A percentile compares a stretch with the other conserved stretches of the same genome.
phyloP scores from a whole-genome alignment of 2,888 invertebrate species.

The Panorpa germanica region DNA sequence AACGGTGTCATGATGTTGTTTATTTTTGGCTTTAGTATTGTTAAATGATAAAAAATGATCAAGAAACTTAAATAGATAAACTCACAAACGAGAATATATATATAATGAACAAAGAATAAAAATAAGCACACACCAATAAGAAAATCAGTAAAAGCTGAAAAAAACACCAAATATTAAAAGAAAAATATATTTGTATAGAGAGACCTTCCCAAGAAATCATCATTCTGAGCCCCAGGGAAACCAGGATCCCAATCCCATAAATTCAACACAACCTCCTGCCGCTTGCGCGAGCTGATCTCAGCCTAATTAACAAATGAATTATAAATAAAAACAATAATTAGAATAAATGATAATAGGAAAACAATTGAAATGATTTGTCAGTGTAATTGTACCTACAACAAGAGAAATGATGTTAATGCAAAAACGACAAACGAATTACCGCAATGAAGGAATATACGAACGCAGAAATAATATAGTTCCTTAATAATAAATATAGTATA shows the following conservation, averaged over 20 bases:
- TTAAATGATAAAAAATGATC: no score
- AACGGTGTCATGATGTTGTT: no score
- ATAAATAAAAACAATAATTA: conserved; percentile 7
- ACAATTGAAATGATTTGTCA: conserved; percentile 1
- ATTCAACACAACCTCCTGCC: conserved; percentile 54
- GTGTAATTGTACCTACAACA: conserved; percentile 6
- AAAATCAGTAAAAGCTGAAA: conserved; percentile 3
- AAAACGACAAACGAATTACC: conserved; percentile 12
- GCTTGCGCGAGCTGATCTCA: conserved; percentile 52
- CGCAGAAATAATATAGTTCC: no score
- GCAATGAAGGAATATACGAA: conserved; percentile 7
- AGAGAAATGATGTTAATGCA: conserved; percentile 13
- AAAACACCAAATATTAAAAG: conserved; percentile 11
- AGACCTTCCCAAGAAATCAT: conserved; percentile 76
- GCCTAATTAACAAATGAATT: conserved; percentile 30
- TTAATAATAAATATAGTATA: neutral
- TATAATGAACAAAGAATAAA: no score
- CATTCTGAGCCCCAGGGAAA: conserved; percentile 54
- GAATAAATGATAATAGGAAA: conserved; percentile 4
- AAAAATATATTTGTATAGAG: conserved; percentile 15
- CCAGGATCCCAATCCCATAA: conserved; percentile 74
- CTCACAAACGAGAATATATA: neutral
- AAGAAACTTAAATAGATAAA: neutral
- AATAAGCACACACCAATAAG: no score
- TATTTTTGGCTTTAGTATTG: no score